phyloP scores from a whole-genome alignment of 2,113 vertebrate species.

The Notothenia rossii region DNA sequence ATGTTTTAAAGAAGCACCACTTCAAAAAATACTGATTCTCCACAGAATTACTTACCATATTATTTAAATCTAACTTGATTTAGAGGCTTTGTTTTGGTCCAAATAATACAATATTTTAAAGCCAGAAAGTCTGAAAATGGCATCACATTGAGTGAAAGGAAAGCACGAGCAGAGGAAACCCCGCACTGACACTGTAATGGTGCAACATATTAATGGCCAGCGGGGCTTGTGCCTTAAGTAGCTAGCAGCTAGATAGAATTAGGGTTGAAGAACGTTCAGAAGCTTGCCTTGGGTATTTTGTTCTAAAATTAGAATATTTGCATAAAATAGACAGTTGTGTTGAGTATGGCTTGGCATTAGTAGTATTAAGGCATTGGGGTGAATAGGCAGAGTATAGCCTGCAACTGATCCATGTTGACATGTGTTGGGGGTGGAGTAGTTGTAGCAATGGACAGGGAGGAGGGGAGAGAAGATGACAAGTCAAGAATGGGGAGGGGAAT shows the following conservation, averaged over 20 bases:
- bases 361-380: conserved; percentile 21
- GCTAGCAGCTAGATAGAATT: conserved; percentile 37
- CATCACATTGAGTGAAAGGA: conserved; percentile 24
- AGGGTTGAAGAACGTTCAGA: conserved; percentile 24
- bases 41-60: not conserved
- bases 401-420: conserved; percentile 39
- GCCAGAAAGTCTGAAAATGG: conserved; percentile 18
- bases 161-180: not conserved
- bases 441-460: conserved; percentile 20
- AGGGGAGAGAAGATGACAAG: conserved; percentile 32
- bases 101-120: not conserved
- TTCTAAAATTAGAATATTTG: conserved; percentile 42
- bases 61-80: not conserved
- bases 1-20: not conserved
- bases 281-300: conserved; percentile 48
- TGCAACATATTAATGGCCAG: conserved; percentile 37
- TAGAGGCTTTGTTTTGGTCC: not conserved
- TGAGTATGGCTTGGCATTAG: conserved; percentile 8
- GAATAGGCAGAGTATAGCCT: conserved; percentile 27
- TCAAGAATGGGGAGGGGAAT: conserved; percentile 3
- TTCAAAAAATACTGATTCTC: not conserved
- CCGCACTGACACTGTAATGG: not conserved
- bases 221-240: conserved; percentile 8
- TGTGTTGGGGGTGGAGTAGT: conserved; percentile 36
- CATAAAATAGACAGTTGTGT: conserved; percentile 38